Base-by-base conservation (phyloP, 1,140 invertebrate genomes). In the Neodiprion virginianus region DNA sequence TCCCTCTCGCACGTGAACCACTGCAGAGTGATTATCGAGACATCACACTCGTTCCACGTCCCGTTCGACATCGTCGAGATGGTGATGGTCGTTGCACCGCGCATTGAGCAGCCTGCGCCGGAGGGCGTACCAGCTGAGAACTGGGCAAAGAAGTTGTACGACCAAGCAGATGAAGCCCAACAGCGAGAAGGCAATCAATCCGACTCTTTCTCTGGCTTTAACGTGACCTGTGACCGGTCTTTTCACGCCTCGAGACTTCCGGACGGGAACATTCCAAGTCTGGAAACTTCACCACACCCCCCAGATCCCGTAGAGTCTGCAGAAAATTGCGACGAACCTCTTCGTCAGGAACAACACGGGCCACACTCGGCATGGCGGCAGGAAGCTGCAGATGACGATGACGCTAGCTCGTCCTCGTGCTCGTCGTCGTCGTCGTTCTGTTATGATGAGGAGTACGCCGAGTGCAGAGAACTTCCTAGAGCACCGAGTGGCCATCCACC, bases 51-150 rank as follows among this genome's bases (percentile, higher is more conserved):
- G 28, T 40, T 40, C 28, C 28, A 40, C 5, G 5, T 40, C 28
- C 28, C 28, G 28, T 40, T 14, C 53, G 53, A 61, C 3, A 14
- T 61, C 53, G n/a, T 14, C 8, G 7, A 61, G 53, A 69, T 69
- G 67, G 67, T 69, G 67, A 21, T 69, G 67, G 67, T 69, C 7
- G 67, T 69, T 12, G 67, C 67, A 69, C 67, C 67, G 17, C 17
- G 67, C 12, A 69, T 69, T 69, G 14, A 14, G 17, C 67, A 69
- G 67, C 67, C 11, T 23, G 67, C 11, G 7, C 8, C 53, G 53
- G 53, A 12, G 11, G 11, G 11, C 53, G 11, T 8, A 17, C 53
- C 11, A 17, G 53, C 11, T 12, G 53, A 61, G n/a, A 61, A 8
- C 11, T 61, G 53, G 53, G n/a, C 53, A 17, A 61, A 61, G 53